These are phyloP conservation scores for Cryptocephalus primarius DNA, from an alignment of 2,888 invertebrate genomes.

Conservation along the genomic window DNA sequence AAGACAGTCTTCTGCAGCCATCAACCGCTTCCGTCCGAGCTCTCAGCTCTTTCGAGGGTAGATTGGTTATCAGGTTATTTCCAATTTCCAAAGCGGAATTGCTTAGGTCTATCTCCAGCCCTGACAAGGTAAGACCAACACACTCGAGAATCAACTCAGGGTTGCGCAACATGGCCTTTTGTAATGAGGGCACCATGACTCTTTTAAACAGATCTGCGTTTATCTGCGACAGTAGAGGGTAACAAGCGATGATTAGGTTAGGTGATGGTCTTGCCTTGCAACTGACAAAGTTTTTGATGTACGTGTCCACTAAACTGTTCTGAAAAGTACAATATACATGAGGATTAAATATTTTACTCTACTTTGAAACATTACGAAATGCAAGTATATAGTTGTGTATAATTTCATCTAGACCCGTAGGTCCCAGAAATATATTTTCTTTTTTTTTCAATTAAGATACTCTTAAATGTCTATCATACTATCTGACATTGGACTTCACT, in stretches of 20 bases:
- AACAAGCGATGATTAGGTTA: slow-evolving; percentile 55
- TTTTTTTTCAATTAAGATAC: too few species aligned
- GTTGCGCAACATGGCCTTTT: slow-evolving; percentile 85
- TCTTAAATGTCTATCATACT: too few species aligned
- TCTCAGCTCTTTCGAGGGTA: slow-evolving; percentile 75
- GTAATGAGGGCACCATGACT: slow-evolving; percentile 68
- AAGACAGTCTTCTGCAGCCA: slow-evolving; percentile 59
- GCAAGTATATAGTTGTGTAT: too few species aligned
- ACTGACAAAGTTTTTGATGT: slow-evolving; percentile 66
- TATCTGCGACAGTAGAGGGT: slow-evolving; percentile 52
- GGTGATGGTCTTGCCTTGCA: slow-evolving; percentile 65
- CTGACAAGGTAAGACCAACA: slow-evolving; percentile 63
- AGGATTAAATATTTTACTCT: slow-evolving; percentile 3
- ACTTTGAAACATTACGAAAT: too few species aligned
- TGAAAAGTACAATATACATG: slow-evolving; percentile 30
- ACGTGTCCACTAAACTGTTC: slow-evolving; percentile 54
- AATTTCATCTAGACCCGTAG: too few species aligned
- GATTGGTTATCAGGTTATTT: slow-evolving; percentile 73
- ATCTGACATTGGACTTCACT: too few species aligned
- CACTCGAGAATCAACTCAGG: slow-evolving; percentile 83
- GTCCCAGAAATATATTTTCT: too few species aligned
- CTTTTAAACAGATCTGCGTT: slow-evolving; percentile 59
- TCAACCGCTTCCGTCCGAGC: slow-evolving; percentile 63
- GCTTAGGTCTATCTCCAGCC: slow-evolving; percentile 65
- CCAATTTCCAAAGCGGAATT: slow-evolving; percentile 67